phyloP scores from a whole-genome alignment of 23 tunicate genomes.

The Halocynthia aurantium region DNA sequence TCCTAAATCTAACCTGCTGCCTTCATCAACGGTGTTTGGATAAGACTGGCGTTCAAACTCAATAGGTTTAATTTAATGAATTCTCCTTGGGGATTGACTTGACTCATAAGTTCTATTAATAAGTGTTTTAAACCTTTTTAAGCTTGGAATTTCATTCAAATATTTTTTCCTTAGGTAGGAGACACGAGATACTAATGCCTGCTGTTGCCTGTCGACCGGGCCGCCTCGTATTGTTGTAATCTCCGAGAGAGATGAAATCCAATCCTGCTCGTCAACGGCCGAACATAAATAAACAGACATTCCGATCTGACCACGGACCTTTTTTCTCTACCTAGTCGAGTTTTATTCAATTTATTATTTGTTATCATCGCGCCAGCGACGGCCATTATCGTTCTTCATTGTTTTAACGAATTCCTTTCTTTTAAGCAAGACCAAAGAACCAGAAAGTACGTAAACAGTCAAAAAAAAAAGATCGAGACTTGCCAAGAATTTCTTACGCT shows the following conservation, averaged over 20 bases:
- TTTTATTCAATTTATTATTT: not conserved
- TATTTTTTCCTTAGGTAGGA: too few species aligned
- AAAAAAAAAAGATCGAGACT: not conserved
- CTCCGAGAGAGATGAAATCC: conserved; percentile 13
- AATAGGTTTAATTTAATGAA: too few species aligned
- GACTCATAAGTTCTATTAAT: too few species aligned
- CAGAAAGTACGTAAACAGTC: not conserved
- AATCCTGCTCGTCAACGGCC: not conserved
- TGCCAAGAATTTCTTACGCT: not conserved
- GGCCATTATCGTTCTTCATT: conserved; percentile 2
- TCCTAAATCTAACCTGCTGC: too few species aligned
- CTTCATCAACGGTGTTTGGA: too few species aligned
- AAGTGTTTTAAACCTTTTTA: not conserved
- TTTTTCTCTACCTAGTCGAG: not conserved
- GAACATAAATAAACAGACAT: conserved; percentile 12
- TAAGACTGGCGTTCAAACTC: too few species aligned
- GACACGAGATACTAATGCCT: not conserved
- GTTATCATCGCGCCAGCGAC: conserved; percentile 5
- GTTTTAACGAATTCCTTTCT: too few species aligned
- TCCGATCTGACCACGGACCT: conserved; percentile 1
- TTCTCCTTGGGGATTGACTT: too few species aligned
- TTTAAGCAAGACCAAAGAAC: not conserved
- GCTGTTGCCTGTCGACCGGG: not conserved
- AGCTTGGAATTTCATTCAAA: not conserved
- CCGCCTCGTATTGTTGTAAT: not conserved